Percentiles rank a stretch among this genome's conserved stretches.
These are phyloP conservation scores for Xanthorhoe designata DNA, from an alignment of 2,888 invertebrate species.

Conservation along the genomic window DNA sequence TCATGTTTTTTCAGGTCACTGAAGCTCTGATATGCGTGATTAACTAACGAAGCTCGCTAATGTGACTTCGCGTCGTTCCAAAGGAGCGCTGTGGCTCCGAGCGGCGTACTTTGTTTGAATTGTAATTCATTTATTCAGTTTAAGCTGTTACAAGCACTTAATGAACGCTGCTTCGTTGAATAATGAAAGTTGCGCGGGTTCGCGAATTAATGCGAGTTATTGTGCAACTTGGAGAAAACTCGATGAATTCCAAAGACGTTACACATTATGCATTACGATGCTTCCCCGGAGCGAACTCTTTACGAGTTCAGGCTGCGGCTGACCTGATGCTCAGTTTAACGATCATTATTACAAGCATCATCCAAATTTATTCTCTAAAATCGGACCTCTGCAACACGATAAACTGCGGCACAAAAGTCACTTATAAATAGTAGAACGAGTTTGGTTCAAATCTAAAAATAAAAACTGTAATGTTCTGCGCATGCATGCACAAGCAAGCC, in stretches of 20 bases:
- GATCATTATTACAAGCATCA: constrained; percentile 1
- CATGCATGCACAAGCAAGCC: constrained; percentile 1
- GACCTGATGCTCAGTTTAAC: background rate
- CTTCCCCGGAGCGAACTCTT: background rate
- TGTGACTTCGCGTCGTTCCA: background rate
- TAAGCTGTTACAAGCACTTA: constrained; percentile 53
- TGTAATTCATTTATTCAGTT: constrained; percentile 53
- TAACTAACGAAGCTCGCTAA: background rate
- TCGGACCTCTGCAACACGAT: too few relatives aligned
- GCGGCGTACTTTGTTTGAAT: constrained; percentile 46
- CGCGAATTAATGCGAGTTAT: constrained; percentile 38
- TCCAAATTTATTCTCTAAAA: too few relatives aligned
- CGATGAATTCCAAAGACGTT: constrained; percentile 25
- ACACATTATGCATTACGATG: constrained; percentile 28
- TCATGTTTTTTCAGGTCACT: background rate
- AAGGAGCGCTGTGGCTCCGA: background rate
- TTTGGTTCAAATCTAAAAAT: too few relatives aligned
- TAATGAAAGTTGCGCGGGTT: constrained; percentile 43
- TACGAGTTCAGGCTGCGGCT: background rate
- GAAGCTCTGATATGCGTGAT: background rate
- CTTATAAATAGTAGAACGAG: too few relatives aligned
- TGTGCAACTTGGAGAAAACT: constrained; percentile 33
- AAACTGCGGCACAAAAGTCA: too few relatives aligned
- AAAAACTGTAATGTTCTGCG: background rate
- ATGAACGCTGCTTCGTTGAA: constrained; percentile 51